phyloP scores from a whole-genome alignment of 2,113 vertebrate species.

The Falcunculus frontatus region DNA sequence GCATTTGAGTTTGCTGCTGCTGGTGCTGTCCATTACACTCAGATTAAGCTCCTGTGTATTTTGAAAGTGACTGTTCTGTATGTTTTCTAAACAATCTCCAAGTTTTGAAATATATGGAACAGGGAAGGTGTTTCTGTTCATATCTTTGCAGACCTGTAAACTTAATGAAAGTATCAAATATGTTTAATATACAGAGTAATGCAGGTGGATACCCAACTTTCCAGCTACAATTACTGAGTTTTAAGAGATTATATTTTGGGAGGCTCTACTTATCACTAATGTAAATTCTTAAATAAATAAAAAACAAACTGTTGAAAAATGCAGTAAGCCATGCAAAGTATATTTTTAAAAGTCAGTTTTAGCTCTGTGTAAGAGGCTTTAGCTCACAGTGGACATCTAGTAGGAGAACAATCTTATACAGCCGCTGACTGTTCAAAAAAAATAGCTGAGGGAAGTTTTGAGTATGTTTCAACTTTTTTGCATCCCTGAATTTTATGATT shows the following conservation, averaged over 20 bases:
- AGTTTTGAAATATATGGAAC: neutral
- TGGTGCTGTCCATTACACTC: neutral
- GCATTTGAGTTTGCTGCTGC: neutral
- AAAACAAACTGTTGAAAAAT: neutral
- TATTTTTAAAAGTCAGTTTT: neutral
- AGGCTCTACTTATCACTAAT: neutral
- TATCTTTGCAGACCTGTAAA: neutral
- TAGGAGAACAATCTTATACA: neutral
- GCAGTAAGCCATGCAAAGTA: neutral
- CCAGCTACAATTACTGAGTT: neutral
- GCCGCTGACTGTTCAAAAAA: neutral
- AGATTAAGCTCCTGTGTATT: neutral
- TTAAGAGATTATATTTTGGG: neutral
- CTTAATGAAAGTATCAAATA: neutral
- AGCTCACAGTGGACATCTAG: neutral
- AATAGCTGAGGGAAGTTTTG: neutral
- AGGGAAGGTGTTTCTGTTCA: neutral
- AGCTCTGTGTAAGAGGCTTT: neutral
- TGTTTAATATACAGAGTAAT: neutral
- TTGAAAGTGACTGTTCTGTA: neutral
- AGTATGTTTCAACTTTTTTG: neutral
- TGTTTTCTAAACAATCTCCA: neutral
- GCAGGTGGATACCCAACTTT: neutral
- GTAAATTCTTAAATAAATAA: neutral
- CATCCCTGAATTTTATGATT: neutral